Conservation (phyloP, 2,797 vertebrate species). For the Graptemys geographica region DNA sequence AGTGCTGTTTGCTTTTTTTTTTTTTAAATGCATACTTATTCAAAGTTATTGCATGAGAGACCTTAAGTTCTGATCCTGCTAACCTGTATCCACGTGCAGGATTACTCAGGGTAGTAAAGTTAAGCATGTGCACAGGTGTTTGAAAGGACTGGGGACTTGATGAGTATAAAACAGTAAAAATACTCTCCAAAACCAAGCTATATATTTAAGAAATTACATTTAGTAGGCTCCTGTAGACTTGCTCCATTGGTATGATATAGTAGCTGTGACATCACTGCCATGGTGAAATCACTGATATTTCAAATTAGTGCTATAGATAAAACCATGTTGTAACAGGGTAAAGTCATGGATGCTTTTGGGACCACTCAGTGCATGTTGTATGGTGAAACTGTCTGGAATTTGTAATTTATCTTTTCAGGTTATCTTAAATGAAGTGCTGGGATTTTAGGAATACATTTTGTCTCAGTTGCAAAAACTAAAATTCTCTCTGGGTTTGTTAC, state of each 20-base stretch:
- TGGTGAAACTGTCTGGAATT: neutral
- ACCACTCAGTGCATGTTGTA: neutral
- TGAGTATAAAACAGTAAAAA: constrained; percentile 24
- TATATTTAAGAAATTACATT: neutral
- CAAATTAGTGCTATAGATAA: neutral
- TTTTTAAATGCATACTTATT: constrained; percentile 32
- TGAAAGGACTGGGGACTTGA: constrained; percentile 28
- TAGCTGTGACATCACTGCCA: neutral
- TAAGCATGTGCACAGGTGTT: constrained; percentile 29
- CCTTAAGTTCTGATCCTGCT: constrained; percentile 37
- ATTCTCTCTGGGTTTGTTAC: neutral
- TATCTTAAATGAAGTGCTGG: neutral
- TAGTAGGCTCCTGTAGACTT: neutral
- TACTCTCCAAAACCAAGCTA: constrained; percentile 29
- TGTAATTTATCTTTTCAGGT: neutral
- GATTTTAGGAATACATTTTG: neutral
- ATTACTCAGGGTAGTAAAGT: constrained; percentile 45
- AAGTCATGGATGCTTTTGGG: neutral
- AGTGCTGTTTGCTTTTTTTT: constrained; percentile 15
- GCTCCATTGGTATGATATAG: neutral
- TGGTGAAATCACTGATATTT: neutral
- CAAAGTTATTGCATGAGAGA: constrained; percentile 39
- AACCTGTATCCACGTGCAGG: constrained; percentile 15
- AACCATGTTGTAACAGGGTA: neutral
- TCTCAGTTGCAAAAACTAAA: neutral